phyloP scores from a whole-genome alignment of 1,140 invertebrate species.

The Leptinotarsa texana region DNA sequence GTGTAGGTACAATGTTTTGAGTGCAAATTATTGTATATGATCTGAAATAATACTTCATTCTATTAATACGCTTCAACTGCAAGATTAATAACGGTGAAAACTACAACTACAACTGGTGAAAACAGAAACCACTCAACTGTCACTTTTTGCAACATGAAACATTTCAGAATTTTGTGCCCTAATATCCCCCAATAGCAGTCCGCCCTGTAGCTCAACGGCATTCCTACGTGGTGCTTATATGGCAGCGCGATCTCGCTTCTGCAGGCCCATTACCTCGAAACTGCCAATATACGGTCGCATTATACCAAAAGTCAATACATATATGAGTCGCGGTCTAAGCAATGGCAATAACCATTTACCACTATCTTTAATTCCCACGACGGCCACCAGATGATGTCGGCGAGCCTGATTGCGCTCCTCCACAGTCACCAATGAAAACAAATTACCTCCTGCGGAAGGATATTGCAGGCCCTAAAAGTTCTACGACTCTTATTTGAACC shows the following conservation, averaged over 20 bases:
- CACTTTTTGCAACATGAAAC: too few species aligned
- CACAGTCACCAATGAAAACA: constrained; percentile 50
- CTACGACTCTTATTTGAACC: constrained; percentile 44
- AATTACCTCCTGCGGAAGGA: constrained; percentile 51
- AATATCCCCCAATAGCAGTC: constrained; percentile 2
- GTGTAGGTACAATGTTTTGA: too few species aligned
- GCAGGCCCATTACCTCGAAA: constrained; percentile 39
- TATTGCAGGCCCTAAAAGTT: constrained; percentile 48
- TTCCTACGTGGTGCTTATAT: constrained; percentile 27
- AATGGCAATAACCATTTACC: constrained; percentile 53
- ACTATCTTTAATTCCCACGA: constrained; percentile 52
- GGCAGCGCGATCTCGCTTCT: constrained; percentile 37
- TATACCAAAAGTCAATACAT: constrained; percentile 51
- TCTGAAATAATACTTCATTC: too few species aligned
- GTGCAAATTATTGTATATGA: too few species aligned
- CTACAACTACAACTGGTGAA: too few species aligned
- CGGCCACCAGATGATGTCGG: constrained; percentile 47
- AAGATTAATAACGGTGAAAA: too few species aligned
- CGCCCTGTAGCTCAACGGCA: constrained; percentile 22
- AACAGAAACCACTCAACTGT: too few species aligned
- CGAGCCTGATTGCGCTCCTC: constrained; percentile 47
- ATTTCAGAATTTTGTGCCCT: background rate
- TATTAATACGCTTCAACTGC: too few species aligned
- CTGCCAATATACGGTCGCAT: constrained; percentile 46
- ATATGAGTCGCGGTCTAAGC: constrained; percentile 42